Evolutionary conservation across 1,140 invertebrate species (phyloP).

Genomic region (Caenorhabditis briggsae): DNA sequence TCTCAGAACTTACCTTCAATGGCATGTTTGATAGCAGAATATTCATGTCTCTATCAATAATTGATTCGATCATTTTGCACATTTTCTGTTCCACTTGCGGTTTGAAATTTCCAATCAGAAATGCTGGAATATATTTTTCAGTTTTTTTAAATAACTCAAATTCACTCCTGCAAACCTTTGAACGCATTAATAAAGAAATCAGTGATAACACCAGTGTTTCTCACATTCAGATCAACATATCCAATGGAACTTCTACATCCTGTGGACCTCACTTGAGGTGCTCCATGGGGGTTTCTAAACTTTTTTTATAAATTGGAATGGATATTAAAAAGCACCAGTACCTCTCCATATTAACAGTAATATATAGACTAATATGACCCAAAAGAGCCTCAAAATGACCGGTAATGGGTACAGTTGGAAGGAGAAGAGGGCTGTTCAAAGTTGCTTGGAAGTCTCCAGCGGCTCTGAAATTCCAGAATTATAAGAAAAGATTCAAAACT

Average conservation of each 20-base stretch:
- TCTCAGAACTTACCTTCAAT: constrained; percentile 69
- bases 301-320: neutral
- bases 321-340: constrained; percentile 28
- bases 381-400: constrained; percentile 76
- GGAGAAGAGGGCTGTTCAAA: constrained; percentile 72
- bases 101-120: constrained; percentile 75
- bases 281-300: constrained; percentile 72
- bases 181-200: constrained; percentile 78
- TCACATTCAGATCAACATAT: constrained; percentile 77
- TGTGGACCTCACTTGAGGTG: constrained; percentile 74
- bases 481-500: neutral
- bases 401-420: constrained; percentile 76
- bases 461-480: constrained; percentile 67
- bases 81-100: constrained; percentile 77
- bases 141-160: neutral
- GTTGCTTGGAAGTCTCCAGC: constrained; percentile 75
- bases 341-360: constrained; percentile 76
- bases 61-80: constrained; percentile 77
- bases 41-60: constrained; percentile 77
- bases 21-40: constrained; percentile 75
- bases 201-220: constrained; percentile 77
- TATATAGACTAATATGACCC: constrained; percentile 74
- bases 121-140: constrained; percentile 70
- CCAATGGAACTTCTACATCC: constrained; percentile 74
- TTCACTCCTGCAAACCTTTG: constrained; percentile 68